Evolutionary conservation across 2,888 invertebrate species (phyloP).

Genomic region (Flexamia atlantica): DNA sequence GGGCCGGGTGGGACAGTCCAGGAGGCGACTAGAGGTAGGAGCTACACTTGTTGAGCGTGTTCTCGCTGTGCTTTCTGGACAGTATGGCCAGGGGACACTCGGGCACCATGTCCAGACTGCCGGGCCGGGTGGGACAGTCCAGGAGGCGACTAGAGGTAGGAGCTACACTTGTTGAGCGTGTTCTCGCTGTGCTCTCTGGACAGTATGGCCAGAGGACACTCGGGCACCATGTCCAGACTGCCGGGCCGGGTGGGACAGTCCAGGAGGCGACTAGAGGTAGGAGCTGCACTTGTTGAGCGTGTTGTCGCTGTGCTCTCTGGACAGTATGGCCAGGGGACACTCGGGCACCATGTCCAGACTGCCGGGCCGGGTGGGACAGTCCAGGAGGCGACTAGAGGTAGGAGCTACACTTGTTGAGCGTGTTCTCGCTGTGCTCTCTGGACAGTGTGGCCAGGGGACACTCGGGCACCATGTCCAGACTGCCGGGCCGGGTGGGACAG

Average conservation of each 20-base stretch:
- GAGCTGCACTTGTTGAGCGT: constrained; percentile 72
- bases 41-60: constrained; percentile 37
- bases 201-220: constrained; percentile 47
- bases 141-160: constrained; percentile 75
- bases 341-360: constrained; percentile 59
- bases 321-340: constrained; percentile 47
- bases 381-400: constrained; percentile 75
- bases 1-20: constrained; percentile 73
- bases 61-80: constrained; percentile 42
- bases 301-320: constrained; percentile 68
- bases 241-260: constrained; percentile 69
- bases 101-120: constrained; percentile 57
- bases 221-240: constrained; percentile 58
- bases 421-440: too few species aligned
- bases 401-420: constrained; percentile 72
- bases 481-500: constrained; percentile 74
- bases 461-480: constrained; percentile 71
- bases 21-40: too few species aligned
- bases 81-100: constrained; percentile 53
- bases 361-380: constrained; percentile 67
- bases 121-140: constrained; percentile 69
- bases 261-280: constrained; percentile 74
- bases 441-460: constrained; percentile 66
- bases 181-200: constrained; percentile 68
- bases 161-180: constrained; percentile 72